These are phyloP conservation scores for Lasiurus cinereus DNA, from an alignment of 2,113 vertebrate species.

Conservation along the genomic window DNA sequence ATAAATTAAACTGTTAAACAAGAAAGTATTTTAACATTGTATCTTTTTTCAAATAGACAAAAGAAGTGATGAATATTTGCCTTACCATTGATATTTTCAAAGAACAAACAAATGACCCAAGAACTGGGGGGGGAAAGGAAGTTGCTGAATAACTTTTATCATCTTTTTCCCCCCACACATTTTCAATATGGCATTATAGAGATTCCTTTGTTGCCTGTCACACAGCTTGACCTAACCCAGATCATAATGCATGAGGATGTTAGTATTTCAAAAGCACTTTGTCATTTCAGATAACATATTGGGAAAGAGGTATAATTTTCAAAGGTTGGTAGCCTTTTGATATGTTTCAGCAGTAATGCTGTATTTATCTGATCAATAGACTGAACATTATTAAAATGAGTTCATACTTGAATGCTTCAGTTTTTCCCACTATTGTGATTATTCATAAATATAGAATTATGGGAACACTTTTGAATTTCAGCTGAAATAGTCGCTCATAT, in stretches of 20 bases:
- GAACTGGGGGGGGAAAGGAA: constrained; percentile 51
- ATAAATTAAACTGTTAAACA: constrained; percentile 63
- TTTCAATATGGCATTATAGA: constrained; percentile 64
- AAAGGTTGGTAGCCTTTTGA: background rate
- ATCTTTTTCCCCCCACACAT: constrained; percentile 74
- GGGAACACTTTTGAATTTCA: constrained; percentile 33
- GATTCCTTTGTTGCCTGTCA: constrained; percentile 62
- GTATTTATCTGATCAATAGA: constrained; percentile 66
- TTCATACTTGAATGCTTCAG: constrained; percentile 44
- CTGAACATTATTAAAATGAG: constrained; percentile 50
- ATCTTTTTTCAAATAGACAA: constrained; percentile 64
- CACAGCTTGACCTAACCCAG: constrained; percentile 78
- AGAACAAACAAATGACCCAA: constrained; percentile 82
- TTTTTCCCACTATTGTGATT: background rate
- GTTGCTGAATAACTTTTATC: constrained; percentile 71
- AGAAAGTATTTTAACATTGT: constrained; percentile 9
- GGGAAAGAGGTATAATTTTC: constrained; percentile 71
- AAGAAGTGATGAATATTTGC: constrained; percentile 69
- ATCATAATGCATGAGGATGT: constrained; percentile 68
- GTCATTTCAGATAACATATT: constrained; percentile 67
- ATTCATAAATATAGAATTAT: constrained; percentile 58
- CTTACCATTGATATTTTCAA: constrained; percentile 77
- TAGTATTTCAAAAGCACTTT: constrained; percentile 79
- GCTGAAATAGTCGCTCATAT: background rate
- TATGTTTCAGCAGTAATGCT: constrained; percentile 60